Evolutionary conservation across 2,888 invertebrate genomes (phyloP).

Genomic region (Nudaria mundana): DNA sequence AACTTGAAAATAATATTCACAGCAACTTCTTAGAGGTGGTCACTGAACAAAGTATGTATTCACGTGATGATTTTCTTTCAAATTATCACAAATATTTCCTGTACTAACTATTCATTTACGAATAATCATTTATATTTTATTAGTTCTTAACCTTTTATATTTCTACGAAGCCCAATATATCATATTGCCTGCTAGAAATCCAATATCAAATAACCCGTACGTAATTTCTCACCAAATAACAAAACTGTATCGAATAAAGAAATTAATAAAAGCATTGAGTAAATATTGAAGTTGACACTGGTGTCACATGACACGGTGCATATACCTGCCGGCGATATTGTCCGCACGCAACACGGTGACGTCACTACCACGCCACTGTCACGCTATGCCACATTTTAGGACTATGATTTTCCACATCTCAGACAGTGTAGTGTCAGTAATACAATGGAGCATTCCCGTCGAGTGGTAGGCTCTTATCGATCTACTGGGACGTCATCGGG

Average conservation of each 20-base stretch:
- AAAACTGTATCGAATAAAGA: constrained; percentile 18
- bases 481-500: constrained; percentile 78
- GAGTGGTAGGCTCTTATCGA: constrained; percentile 79
- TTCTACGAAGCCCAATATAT: no score
- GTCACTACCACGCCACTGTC: constrained; percentile 45
- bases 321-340: constrained; percentile 24
- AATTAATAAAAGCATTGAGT: constrained; percentile 29
- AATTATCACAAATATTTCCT: not conserved
- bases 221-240: constrained; percentile 13
- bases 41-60: constrained; percentile 12
- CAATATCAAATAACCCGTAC: not conserved
- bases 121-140: no score
- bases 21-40: constrained; percentile 27
- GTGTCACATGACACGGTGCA: constrained; percentile 28
- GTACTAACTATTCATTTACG: no score
- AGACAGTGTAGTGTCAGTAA: constrained; percentile 73
- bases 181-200: not conserved
- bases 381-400: constrained; percentile 55
- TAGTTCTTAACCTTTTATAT: no score
- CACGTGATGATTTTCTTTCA: constrained; percentile 12
- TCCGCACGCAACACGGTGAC: constrained; percentile 34
- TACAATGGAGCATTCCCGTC: constrained; percentile 76
- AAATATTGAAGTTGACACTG: constrained; percentile 24
- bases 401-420: constrained; percentile 74
- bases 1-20: constrained; percentile 37